These are phyloP conservation scores for Tenthredo scrophulariae DNA, from an alignment of 2,888 invertebrate genomes.

Conservation along the genomic window DNA sequence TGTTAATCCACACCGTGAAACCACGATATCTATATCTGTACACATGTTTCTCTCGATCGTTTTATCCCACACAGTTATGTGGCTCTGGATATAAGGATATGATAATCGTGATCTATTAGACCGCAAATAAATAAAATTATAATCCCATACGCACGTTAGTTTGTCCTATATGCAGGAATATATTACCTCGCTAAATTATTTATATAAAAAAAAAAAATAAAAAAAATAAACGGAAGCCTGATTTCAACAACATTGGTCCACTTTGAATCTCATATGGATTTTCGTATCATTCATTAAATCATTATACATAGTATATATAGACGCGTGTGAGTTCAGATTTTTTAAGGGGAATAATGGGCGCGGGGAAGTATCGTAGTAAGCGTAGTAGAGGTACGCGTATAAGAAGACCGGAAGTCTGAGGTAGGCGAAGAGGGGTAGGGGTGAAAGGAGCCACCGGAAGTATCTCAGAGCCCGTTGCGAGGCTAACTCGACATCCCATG, in stretches of 20 bases:
- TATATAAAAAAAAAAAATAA: background rate
- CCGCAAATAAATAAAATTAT: background rate
- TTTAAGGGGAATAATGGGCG: background rate
- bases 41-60: background rate
- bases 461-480: slow-evolving; percentile 68
- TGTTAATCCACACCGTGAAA: slow-evolving; percentile 2
- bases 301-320: background rate
- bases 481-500: slow-evolving; percentile 50
- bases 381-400: slow-evolving; percentile 62
- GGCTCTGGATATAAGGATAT: background rate
- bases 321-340: slow-evolving; percentile 5
- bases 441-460: slow-evolving; percentile 70
- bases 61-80: background rate
- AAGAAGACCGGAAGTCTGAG: slow-evolving; percentile 69
- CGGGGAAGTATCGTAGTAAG: slow-evolving; percentile 66
- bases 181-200: background rate
- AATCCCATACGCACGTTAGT: background rate
- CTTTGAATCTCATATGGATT: background rate
- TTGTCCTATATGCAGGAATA: background rate
- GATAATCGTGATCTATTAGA: background rate
- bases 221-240: background rate
- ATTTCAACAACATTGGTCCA: background rate
- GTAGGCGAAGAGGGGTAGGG: slow-evolving; percentile 67
- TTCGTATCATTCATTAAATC: no score
- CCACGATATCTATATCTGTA: background rate